Evolutionary conservation across 2,888 invertebrate species (phyloP), one percentile per base, ranked within the genome.

Genomic region (Sesamia inferens): DNA sequence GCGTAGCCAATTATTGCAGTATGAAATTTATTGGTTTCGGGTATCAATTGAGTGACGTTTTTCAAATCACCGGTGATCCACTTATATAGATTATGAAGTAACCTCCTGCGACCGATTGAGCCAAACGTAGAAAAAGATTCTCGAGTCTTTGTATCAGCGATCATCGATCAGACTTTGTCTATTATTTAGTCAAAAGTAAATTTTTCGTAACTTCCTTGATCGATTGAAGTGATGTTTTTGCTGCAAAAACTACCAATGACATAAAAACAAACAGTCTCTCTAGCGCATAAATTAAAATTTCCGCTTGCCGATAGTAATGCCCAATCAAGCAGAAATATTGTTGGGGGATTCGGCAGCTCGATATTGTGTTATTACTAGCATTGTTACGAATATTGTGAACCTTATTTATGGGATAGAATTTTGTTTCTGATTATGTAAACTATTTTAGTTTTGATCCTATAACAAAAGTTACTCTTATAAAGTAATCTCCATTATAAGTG

Each of bases 201-300:
- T 87, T 91, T 90, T 90, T 91, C 92, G 92, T 90, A 90, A 93
- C 93, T 94, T 95, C 94, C 94, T 93, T 90, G 88, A 91, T 91
- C 90, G 88, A 90, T 90, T 89, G 87, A 89, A 91, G 78, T 79
- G 83, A 89, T 87, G 88, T 92, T 94, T 93, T 94, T 93, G 89
- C 89, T 78, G 78, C 80, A 94, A 94, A 94, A 95, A 94, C 79
- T 90, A 87, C 82, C 89, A 90, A 91, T 91, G 90, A 90, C 88
- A 93, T 92, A 95, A 95, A 95, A 95, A 95, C 94, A 95, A 94
- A 95, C 93, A 94, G 93, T 94, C 93, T 93, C 92, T 94, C 89
- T 89, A 90, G 92, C 91, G 94, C 94, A 94, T 95, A 96, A 96
- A 96, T 95, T 95, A 95, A 96, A 95, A 95, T 96, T 94, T 95